Conservation (phyloP, 2,888 invertebrate genomes). For the Drosophila lacicola region DNA sequence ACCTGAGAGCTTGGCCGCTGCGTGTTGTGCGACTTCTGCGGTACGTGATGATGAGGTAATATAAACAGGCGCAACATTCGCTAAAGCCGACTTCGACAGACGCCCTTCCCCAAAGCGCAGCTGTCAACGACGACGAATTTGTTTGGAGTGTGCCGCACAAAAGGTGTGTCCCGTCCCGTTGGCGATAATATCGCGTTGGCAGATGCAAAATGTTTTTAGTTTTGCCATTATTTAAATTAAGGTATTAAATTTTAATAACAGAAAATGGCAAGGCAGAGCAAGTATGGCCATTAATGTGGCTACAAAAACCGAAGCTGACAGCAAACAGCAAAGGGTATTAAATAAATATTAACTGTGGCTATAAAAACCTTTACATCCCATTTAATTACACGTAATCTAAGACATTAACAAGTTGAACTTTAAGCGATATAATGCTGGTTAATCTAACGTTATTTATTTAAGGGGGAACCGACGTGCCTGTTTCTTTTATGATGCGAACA, state of each 20-base stretch:
- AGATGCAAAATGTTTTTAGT: constrained; percentile 48
- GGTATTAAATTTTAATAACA: constrained; percentile 31
- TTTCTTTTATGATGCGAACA: background rate
- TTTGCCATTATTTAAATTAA: constrained; percentile 48
- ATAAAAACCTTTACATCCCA: constrained; percentile 2
- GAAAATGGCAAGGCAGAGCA: constrained; percentile 6
- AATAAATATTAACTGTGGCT: constrained; percentile 8
- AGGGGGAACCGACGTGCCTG: background rate
- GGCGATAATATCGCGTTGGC: constrained; percentile 34
- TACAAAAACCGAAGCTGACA: background rate
- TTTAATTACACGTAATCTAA: background rate
- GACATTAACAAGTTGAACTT: background rate
- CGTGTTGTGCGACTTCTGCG: constrained; percentile 54
- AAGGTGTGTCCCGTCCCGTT: constrained; percentile 18
- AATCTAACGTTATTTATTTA: background rate
- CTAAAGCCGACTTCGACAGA: constrained; percentile 30
- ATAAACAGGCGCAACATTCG: constrained; percentile 60
- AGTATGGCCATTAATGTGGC: constrained; percentile 6
- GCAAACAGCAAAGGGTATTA: constrained; percentile 5
- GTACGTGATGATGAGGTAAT: constrained; percentile 73
- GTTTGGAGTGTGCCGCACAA: constrained; percentile 3
- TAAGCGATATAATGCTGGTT: background rate
- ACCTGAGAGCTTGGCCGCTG: constrained; percentile 57
- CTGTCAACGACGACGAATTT: constrained; percentile 55
- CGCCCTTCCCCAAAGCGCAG: constrained; percentile 59